Conservation (phyloP, 2,113 vertebrate genomes). For the Tachycineta bicolor region DNA sequence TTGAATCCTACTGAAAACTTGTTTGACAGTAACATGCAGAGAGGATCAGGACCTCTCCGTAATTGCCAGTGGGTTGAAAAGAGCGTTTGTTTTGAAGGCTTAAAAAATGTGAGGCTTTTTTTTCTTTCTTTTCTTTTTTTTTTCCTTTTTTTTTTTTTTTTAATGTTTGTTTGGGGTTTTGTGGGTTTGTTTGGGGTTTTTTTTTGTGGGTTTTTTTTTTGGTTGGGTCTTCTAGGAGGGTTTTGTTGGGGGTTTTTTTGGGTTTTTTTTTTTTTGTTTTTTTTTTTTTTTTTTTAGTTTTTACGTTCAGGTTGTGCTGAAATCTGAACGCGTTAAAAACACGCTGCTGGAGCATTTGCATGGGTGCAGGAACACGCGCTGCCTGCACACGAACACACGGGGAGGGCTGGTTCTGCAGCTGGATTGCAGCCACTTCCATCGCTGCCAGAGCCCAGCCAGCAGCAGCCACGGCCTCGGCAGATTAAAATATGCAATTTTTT, state of each 20-base stretch:
- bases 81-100: constrained; percentile 21
- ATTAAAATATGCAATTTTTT: background rate
- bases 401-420: background rate
- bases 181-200: too few relatives aligned
- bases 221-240: too few relatives aligned
- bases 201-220: too few relatives aligned
- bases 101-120: background rate
- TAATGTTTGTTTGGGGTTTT: background rate
- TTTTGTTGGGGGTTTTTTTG: too few relatives aligned
- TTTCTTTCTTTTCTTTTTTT: accelerated
- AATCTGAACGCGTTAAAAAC: background rate
- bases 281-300: background rate
- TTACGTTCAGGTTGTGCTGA: background rate
- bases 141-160: too few relatives aligned
- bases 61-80: constrained; percentile 64
- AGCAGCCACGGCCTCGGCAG: background rate
- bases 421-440: background rate
- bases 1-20: constrained; percentile 83
- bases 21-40: constrained; percentile 79
- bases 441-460: background rate
- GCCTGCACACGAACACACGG: background rate
- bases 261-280: accelerated
- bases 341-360: accelerated
- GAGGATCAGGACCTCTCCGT: constrained; percentile 65
- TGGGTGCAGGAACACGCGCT: accelerated